These are phyloP conservation scores for Centropus bengalensis DNA, from an alignment of 2,113 vertebrate genomes.

Conservation along the genomic window DNA sequence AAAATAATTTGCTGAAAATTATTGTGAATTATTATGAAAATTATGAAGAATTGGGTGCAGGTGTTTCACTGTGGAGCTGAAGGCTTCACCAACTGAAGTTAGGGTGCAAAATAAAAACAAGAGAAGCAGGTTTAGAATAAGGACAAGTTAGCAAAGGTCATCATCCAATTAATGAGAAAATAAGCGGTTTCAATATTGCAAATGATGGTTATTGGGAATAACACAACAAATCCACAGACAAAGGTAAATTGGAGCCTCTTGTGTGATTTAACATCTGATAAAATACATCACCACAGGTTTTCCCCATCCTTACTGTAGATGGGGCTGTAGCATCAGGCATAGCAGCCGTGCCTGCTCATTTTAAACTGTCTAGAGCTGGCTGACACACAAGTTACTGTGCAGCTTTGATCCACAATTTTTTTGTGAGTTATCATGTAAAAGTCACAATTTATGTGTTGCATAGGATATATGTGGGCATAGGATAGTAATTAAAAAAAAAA, in stretches of 20 bases:
- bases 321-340: slow-evolving; percentile 45
- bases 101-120: not conserved
- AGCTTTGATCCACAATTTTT: not conserved
- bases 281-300: not conserved
- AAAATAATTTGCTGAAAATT: not conserved
- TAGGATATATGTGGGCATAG: not conserved
- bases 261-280: not conserved
- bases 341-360: not conserved
- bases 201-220: not conserved
- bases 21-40: too few species aligned
- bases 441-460: not conserved
- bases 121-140: not conserved
- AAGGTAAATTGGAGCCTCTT: not conserved
- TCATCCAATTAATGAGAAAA: not conserved
- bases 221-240: not conserved
- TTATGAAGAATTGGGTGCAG: not conserved
- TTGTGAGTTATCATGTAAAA: not conserved
- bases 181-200: not conserved
- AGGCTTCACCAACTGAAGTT: not conserved
- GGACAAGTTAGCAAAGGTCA: not conserved
- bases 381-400: not conserved
- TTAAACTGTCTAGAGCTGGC: not conserved
- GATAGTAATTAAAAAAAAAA: not conserved
- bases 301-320: slow-evolving; percentile 36
- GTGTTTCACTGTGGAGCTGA: not conserved